Conservation (phyloP, 2,797 vertebrate genomes). For the Schizothorax lantsangensis region DNA sequence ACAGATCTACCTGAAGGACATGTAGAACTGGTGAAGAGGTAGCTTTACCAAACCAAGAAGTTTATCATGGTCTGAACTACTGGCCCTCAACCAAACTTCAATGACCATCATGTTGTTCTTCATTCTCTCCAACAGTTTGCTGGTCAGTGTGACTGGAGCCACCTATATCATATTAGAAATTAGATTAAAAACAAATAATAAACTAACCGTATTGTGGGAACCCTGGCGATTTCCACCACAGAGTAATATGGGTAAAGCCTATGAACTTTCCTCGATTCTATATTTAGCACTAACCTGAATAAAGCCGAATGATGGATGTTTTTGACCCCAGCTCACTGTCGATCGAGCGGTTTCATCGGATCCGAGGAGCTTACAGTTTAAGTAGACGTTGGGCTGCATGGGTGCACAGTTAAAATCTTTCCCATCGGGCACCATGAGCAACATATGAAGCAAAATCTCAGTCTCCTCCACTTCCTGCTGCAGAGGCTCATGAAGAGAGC, state of each 20-base stretch:
- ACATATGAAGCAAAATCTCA: constrained; percentile 82
- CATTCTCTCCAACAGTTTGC: constrained; percentile 86
- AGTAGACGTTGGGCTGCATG: constrained; percentile 83
- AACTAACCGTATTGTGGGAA: background rate
- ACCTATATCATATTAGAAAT: constrained; percentile 76
- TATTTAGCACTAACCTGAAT: constrained; percentile 81
- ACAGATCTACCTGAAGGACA: constrained; percentile 90
- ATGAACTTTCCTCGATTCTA: background rate
- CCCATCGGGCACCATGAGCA: constrained; percentile 92
- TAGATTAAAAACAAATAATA: background rate
- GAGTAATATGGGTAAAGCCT: background rate
- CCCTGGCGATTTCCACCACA: background rate
- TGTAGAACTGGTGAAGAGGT: constrained; percentile 95
- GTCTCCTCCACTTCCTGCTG: constrained; percentile 65
- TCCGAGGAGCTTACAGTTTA: constrained; percentile 92
- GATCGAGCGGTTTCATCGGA: constrained; percentile 85
- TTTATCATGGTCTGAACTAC: constrained; percentile 78
- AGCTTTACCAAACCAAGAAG: constrained; percentile 93
- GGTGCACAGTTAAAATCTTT: constrained; percentile 80
- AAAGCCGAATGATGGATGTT: constrained; percentile 87
- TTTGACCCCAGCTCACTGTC: constrained; percentile 84
- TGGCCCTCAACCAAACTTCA: constrained; percentile 91
- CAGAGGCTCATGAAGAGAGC: constrained; percentile 41
- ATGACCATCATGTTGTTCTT: constrained; percentile 95
- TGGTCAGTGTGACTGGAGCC: constrained; percentile 86